phyloP scores from a whole-genome alignment of 2,113 vertebrate genomes.

The Sitta europaea region DNA sequence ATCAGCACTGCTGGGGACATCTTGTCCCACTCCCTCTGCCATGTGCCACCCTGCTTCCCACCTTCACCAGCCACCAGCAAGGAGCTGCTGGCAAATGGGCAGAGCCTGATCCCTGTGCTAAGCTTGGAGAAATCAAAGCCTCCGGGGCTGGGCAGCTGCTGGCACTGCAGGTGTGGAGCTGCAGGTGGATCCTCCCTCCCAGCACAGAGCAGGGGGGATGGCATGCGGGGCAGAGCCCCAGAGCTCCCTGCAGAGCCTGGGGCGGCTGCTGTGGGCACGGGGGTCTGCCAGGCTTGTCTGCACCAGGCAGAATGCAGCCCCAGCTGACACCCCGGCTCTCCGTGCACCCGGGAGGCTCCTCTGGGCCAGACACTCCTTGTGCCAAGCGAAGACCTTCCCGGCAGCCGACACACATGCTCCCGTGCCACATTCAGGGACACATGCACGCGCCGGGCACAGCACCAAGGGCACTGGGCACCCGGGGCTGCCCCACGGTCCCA shows the following conservation, averaged over 20 bases:
- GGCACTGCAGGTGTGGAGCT: not conserved
- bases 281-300: not conserved
- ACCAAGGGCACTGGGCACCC: not conserved
- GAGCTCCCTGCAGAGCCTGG: not conserved
- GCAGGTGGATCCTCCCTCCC: not conserved
- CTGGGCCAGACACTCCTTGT: not conserved
- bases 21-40: not conserved
- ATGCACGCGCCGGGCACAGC: not conserved
- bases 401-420: not conserved
- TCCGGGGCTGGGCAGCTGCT: not conserved
- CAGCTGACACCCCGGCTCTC: not conserved
- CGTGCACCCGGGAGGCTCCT: accelerated
- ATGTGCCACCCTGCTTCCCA: not conserved
- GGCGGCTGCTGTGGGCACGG: not conserved
- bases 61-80: accelerated
- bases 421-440: not conserved
- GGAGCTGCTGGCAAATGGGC: not conserved
- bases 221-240: not conserved
- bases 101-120: not conserved
- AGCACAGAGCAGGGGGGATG: not conserved
- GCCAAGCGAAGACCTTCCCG: not conserved
- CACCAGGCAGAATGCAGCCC: not conserved
- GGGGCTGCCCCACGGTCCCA: not conserved
- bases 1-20: not conserved
- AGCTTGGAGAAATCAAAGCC: not conserved